Evolutionary conservation across 2,113 vertebrate genomes (phyloP).

Genomic region (Lethenteron camtschaticum): DNA sequence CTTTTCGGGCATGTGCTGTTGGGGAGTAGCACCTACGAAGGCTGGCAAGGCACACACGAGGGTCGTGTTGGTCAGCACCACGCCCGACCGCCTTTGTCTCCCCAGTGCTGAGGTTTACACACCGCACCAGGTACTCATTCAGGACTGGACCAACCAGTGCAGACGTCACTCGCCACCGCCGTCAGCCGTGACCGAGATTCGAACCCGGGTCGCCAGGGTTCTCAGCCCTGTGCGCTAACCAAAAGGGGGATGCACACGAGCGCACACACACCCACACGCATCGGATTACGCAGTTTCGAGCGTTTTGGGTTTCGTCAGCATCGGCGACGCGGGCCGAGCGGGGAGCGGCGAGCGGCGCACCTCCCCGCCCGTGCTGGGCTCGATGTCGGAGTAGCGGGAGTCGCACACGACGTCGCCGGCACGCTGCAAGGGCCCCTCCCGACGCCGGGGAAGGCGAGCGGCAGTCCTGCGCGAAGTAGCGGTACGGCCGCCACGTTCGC

Average conservation of each 20-base stretch:
- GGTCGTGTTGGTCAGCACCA: no score
- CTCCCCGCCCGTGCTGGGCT: conserved; percentile 55
- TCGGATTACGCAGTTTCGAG: neutral
- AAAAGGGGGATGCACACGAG: neutral
- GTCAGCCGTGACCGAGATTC: neutral
- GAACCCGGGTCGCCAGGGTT: neutral
- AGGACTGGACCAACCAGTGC: no score
- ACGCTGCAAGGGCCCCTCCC: conserved; percentile 21
- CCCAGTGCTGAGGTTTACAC: no score
- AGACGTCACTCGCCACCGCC: no score
- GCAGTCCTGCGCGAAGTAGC: conserved; percentile 56
- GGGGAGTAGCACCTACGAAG: no score
- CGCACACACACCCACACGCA: neutral
- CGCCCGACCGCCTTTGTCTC: no score
- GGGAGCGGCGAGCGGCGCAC: conserved; percentile 14
- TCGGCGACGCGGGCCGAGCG: no score
- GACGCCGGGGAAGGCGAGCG: conserved; percentile 34
- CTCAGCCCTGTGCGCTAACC: neutral
- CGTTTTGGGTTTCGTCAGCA: no score
- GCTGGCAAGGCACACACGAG: no score
- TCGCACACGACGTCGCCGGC: conserved; percentile 47
- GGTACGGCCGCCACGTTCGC: conserved; percentile 41
- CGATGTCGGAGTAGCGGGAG: conserved; percentile 44
- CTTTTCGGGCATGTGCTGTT: no score
- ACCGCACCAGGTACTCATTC: no score